phyloP scores from a whole-genome alignment of 2,888 invertebrate genomes.

The Catocala nupta region DNA sequence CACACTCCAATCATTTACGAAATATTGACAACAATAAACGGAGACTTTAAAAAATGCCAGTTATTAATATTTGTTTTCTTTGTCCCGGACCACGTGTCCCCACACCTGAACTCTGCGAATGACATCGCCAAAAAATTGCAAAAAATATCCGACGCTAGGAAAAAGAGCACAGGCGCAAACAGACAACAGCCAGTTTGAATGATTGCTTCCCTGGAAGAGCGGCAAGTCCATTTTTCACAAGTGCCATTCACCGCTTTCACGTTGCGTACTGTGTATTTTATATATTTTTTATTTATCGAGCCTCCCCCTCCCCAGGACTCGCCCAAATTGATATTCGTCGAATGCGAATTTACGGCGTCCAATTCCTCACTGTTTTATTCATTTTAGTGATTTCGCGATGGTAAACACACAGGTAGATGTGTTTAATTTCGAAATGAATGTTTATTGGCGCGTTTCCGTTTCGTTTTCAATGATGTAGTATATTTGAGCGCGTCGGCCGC shows the following conservation, averaged over 20 bases:
- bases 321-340: slow-evolving; percentile 85
- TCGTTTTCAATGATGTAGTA: slow-evolving; percentile 72
- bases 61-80: slow-evolving; percentile 87
- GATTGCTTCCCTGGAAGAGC: slow-evolving; percentile 87
- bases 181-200: slow-evolving; percentile 87
- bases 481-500: slow-evolving; percentile 46
- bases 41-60: slow-evolving; percentile 85
- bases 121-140: slow-evolving; percentile 81
- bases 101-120: slow-evolving; percentile 85
- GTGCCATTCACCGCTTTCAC: slow-evolving; percentile 87
- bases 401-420: slow-evolving; percentile 86
- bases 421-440: slow-evolving; percentile 87
- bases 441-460: slow-evolving; percentile 84
- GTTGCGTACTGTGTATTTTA: slow-evolving; percentile 83
- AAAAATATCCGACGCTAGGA: slow-evolving; percentile 70
- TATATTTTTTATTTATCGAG: slow-evolving; percentile 83
- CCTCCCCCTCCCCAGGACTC: slow-evolving; percentile 65
- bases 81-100: slow-evolving; percentile 85
- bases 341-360: slow-evolving; percentile 80
- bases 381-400: slow-evolving; percentile 84
- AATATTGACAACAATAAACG: slow-evolving; percentile 86
- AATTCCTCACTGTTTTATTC: slow-evolving; percentile 86
- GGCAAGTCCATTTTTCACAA: slow-evolving; percentile 88
- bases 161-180: slow-evolving; percentile 86
- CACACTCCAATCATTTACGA: slow-evolving; percentile 86